Percentiles rank a stretch among this genome's conserved stretches.
phyloP scores from a whole-genome alignment of 2,113 vertebrate genomes.

The Saguinus midas region DNA sequence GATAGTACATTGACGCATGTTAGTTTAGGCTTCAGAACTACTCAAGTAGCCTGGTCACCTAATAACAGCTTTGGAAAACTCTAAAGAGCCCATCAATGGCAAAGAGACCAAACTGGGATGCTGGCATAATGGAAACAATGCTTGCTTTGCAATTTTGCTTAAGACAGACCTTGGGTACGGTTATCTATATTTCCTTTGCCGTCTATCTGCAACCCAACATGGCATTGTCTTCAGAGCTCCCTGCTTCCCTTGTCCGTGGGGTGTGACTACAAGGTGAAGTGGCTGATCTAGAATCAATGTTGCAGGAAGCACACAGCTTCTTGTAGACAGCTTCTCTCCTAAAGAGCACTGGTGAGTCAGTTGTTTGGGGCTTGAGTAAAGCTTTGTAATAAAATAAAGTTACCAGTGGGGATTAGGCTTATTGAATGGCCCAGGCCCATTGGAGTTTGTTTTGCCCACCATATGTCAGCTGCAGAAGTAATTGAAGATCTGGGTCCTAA shows the following conservation, averaged over 20 bases:
- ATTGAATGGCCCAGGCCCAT: neutral
- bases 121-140: neutral
- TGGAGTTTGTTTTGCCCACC: neutral
- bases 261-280: rapidly evolving
- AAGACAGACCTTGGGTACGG: neutral
- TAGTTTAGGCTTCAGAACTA: neutral
- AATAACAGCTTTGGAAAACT: neutral
- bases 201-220: neutral
- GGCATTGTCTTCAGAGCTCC: neutral
- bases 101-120: neutral
- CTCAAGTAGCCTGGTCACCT: neutral
- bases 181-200: rapidly evolving
- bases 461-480: neutral
- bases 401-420: neutral
- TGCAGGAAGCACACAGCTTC: rapidly evolving
- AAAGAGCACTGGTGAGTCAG: neutral
- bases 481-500: neutral
- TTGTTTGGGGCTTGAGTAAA: neutral
- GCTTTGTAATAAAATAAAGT: neutral
- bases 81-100: neutral
- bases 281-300: neutral
- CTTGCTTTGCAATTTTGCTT: too few relatives aligned
- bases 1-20: rapidly evolving
- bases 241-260: rapidly evolving
- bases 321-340: neutral